Base-by-base conservation (phyloP, 2,797 vertebrate genomes). In the Scleropages formosus region DNA sequence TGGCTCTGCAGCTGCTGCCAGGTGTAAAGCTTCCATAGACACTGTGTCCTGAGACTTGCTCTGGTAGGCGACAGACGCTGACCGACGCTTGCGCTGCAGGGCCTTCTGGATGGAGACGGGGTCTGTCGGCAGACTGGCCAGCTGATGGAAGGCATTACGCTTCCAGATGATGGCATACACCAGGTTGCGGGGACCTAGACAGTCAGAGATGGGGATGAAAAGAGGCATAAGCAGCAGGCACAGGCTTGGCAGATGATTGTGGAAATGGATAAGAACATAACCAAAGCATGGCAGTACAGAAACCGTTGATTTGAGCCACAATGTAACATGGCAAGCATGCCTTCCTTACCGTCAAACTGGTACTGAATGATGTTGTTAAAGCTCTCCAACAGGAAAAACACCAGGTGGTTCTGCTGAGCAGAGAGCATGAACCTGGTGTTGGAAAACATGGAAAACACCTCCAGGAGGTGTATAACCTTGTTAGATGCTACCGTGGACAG, bases 321-420 rank as follows among this genome's bases (percentile, higher is more conserved):
- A n/a, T n/a, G n/a, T n/a, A n/a, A n/a, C n/a, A n/a, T n/a, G n/a
- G n/a, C n/a, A n/a, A n/a, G n/a, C 47, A 27, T 20, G 47, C 20
- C 20, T 53, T 20, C 9, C 89, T 91, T 83, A 98, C 98, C 98
- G 16, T 99, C 98, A 89, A 99, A 99, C 84, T 99, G 98, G 83
- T 99, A 99, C 90, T 99, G 98, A 82, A 99, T 99, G 44, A 99
- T 98, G 80, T 99, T 99, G 88, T 99, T 99, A 84, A 99, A 99
- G 79, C 96, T 95, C 80, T 99, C 98, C 0, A 99, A 90, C 63
- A 99, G 90, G 84, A 99, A 99, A 88, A 99, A 99, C 69, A 96
- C 94, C 0, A 99, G 98, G 80, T 99, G 98, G 86, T 99, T 99
- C 90, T 98, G 98, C 72, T 93, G 86, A 0, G 91, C 86, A 0